Evolutionary conservation across 2,888 invertebrate genomes (phyloP).

Genomic region (Meteorus colon): DNA sequence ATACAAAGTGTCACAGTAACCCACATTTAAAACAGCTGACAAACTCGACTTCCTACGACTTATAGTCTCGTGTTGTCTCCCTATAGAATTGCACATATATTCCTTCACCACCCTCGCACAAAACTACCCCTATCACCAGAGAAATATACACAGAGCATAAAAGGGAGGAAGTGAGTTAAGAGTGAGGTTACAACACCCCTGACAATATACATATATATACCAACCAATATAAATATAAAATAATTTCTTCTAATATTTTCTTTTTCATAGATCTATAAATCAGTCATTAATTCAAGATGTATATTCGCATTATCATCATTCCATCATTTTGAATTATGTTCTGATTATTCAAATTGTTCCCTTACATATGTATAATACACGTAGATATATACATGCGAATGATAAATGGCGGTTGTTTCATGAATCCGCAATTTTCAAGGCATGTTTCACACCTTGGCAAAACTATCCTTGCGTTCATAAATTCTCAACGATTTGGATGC

Average conservation of each 20-base stretch:
- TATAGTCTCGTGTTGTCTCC: slow-evolving; percentile 19
- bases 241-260: neutral
- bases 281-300: neutral
- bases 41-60: slow-evolving; percentile 3
- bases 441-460: slow-evolving; percentile 43
- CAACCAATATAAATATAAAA: slow-evolving; percentile 6
- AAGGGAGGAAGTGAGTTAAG: slow-evolving; percentile 23
- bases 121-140: slow-evolving; percentile 24
- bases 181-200: slow-evolving; percentile 35
- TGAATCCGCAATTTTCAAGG: slow-evolving; percentile 39
- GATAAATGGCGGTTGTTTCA: slow-evolving; percentile 41
- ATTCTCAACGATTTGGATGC: slow-evolving; percentile 21
- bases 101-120: slow-evolving; percentile 29
- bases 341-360: slow-evolving; percentile 43
- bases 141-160: slow-evolving; percentile 17
- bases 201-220: neutral
- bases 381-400: slow-evolving; percentile 16
- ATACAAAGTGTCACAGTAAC: slow-evolving; percentile 53
- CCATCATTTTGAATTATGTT: slow-evolving; percentile 41
- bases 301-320: slow-evolving; percentile 41
- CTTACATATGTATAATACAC: neutral
- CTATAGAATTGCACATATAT: neutral
- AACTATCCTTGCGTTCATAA: slow-evolving; percentile 26
- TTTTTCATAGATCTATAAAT: neutral
- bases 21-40: slow-evolving; percentile 69